These are phyloP conservation scores for Euwallacea similis DNA, from an alignment of 1,140 invertebrate genomes.

Conservation along the genomic window DNA sequence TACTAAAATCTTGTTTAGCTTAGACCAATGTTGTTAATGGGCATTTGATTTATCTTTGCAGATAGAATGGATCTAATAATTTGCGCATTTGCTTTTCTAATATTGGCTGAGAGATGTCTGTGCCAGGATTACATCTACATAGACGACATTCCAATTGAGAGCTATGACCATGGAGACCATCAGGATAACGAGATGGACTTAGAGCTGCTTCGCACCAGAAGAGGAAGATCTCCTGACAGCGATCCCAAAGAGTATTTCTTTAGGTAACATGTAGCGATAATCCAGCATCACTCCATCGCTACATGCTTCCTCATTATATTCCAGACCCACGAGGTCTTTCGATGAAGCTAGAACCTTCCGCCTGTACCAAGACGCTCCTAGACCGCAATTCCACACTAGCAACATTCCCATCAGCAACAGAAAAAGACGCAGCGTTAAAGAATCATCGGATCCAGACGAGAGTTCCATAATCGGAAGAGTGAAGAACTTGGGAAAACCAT, in stretches of 20 bases:
- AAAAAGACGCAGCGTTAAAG: conserved; percentile 12
- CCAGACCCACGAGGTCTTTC: conserved; percentile 27
- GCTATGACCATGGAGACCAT: conserved; percentile 28
- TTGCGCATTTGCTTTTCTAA: not conserved
- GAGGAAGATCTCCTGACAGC: conserved; percentile 17
- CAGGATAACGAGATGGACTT: conserved; percentile 39
- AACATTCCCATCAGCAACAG: not conserved
- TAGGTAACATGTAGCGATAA: conserved; percentile 16
- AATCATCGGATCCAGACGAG: not conserved
- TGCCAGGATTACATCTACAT: conserved; percentile 23
- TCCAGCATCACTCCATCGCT: too few relatives aligned
- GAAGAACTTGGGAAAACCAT: conserved; percentile 37
- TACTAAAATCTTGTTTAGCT: too few relatives aligned
- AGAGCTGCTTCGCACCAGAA: conserved; percentile 28
- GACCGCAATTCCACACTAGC: not conserved
- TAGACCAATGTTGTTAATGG: too few relatives aligned
- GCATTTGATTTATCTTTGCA: not conserved
- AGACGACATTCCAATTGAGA: conserved; percentile 39
- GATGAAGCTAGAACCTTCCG: conserved; percentile 23
- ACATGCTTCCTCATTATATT: not conserved
- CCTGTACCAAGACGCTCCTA: conserved; percentile 17
- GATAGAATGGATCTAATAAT: not conserved
- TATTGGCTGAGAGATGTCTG: not conserved
- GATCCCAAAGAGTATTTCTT: conserved; percentile 42
- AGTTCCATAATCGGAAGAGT: conserved; percentile 15